Conservation (phyloP, 2,113 vertebrate species). For the Nipponia nippon region DNA sequence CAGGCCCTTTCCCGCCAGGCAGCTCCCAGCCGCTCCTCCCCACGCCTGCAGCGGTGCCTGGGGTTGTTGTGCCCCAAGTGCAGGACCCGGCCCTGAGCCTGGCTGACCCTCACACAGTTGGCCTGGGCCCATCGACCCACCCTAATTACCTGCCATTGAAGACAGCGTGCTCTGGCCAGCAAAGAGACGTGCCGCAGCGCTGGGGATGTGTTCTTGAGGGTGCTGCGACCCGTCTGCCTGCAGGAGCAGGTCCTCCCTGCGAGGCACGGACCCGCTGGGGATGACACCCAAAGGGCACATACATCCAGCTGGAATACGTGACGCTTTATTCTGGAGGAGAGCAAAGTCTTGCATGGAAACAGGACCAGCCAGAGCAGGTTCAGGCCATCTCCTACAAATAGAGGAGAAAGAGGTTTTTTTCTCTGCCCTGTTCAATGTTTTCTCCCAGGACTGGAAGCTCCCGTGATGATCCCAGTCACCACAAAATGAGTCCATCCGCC, state of each 20-base stretch:
- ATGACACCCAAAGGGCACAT: neutral
- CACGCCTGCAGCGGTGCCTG: no score
- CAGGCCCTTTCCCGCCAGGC: no score
- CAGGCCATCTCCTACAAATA: neutral
- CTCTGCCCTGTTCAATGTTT: neutral
- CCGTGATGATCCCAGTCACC: neutral
- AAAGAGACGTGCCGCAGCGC: accelerated
- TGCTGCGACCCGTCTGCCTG: neutral
- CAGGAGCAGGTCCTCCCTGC: neutral
- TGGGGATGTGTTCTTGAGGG: neutral
- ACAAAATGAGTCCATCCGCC: neutral
- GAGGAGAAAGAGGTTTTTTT: neutral
- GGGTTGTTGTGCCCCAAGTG: no score
- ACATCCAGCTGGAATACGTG: accelerated
- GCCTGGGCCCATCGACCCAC: no score
- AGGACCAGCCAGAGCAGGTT: neutral
- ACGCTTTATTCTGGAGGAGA: neutral
- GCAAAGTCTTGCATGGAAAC: neutral
- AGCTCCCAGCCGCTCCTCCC: no score
- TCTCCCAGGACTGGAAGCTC: neutral
- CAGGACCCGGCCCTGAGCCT: no score
- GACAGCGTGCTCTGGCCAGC: accelerated
- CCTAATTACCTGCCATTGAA: neutral
- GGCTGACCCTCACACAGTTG: no score
- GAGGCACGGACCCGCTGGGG: neutral